Base-by-base conservation (phyloP, 2,797 vertebrate genomes). In the Gadopsis marmoratus region DNA sequence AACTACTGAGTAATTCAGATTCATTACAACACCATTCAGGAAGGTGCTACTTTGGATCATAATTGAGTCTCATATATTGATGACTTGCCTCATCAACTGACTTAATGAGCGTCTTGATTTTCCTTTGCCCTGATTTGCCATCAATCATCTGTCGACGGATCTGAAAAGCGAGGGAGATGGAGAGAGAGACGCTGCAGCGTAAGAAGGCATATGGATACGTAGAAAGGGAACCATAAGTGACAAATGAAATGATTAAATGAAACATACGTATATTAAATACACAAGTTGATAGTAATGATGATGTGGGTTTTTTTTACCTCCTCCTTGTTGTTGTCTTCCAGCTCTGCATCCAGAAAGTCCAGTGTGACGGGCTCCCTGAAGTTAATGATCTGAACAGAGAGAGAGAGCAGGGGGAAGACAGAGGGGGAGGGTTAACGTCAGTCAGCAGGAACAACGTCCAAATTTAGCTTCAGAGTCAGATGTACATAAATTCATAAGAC, bases 141-240 rank as follows among this genome's bases (percentile, higher is more conserved):
- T 99, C 97, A 75, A 99, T 99, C 98, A 99, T 99, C 88, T 94
- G 96, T 71, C 96, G 95, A 8, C 98, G 97, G 86, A 99, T 99
- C 98, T 99, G 91, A 59, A 81, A 67, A 51, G 35, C 41, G 11
- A 16, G 43, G 51, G 26, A 77, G 56, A 63, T 47, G 26, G 4
- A 59, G 45, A 64, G 53, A 55, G 48, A 45, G 19, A 78, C 19
- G 67, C 29, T 51, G 56, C 35, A 8, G 58, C 0, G 2, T 64
- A 37, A 81, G 58, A 66, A 55, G 14, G 37, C 11, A 35, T 10
- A 37, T 10, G n/a, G 47, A 63, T 19, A 43, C 17, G 41, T 6
- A 41, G 9, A 71, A 41, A 43, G 29, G 1, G 13, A 51, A 56
- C 76, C 66, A 74, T 16, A 53, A 26, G 11, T 47, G 23, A 58